Evolutionary conservation across 2,113 vertebrate genomes (phyloP).

Genomic region (Triplophysa rosa): DNA sequence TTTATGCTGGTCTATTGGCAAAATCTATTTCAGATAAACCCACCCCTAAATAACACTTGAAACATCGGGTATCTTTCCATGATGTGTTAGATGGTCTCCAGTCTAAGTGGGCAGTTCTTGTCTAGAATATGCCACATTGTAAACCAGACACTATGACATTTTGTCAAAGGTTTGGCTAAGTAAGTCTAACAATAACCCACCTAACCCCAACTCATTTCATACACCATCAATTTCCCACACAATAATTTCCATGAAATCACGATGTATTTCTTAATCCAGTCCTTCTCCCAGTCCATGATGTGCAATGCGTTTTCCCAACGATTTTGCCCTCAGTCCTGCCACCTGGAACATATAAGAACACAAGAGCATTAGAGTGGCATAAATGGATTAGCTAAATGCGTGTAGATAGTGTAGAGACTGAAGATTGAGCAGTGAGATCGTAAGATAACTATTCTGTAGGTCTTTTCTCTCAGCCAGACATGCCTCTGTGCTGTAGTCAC

Average conservation of each 20-base stretch:
- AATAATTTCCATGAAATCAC: conserved; percentile 23
- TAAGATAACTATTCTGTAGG: conserved; percentile 62
- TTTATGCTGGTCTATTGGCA: too few species aligned
- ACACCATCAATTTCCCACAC: conserved; percentile 14
- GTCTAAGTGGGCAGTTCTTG: too few species aligned
- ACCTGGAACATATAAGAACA: conserved; percentile 61
- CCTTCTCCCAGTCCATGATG: conserved; percentile 1
- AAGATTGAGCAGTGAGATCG: conserved; percentile 32
- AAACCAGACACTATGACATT: too few species aligned
- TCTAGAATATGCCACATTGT: too few species aligned
- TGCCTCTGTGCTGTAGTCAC: conserved; percentile 55
- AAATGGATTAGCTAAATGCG: conserved; percentile 61
- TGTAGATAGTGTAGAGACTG: conserved; percentile 58
- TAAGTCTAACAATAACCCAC: not conserved
- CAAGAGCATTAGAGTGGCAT: conserved; percentile 55
- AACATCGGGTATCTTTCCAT: too few species aligned
- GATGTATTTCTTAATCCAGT: conserved; percentile 10
- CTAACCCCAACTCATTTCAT: not conserved
- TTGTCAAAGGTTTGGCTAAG: too few species aligned
- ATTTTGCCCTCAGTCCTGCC: conserved; percentile 32
- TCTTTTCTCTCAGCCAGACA: conserved; percentile 53
- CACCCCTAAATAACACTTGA: too few species aligned
- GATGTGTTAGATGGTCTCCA: too few species aligned
- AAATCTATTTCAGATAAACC: too few species aligned
- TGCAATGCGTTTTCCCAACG: conserved; percentile 11